Base-by-base conservation (phyloP, 1,140 invertebrate species). In the Musca vetustissima region DNA sequence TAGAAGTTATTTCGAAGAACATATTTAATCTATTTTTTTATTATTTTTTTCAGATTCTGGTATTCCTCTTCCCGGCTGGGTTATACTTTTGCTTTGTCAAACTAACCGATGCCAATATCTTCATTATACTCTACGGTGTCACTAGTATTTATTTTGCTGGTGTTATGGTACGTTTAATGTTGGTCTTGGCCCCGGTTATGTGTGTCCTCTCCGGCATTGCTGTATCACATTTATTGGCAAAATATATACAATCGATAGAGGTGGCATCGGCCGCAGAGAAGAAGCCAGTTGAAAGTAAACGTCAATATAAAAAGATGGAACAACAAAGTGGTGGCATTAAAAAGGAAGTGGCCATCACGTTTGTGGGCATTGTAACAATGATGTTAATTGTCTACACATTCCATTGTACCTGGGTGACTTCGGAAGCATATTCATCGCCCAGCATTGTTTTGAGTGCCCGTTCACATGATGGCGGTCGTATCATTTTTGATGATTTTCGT, bases 391-490 rank as follows among this genome's bases (percentile, higher is more conserved):
- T 93, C 17, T 98, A 98, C 83, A 96, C 95, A 55, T 89, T 96
- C 78, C 97, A 99, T 83, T 99, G 96, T 84, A 97, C 95, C n/a
- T 98, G 97, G 97, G 97, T 98, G 1, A 98, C 97, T n/a, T 96
- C 94, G 7, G 96, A 98, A 85, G 97, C 97, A 4, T 98, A 99
- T 86, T 97, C 95, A 73, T 97, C 94, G 71, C 97, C 97, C 1
- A 97, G 94, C 74, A 98, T 99, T 81, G 97, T 98, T 25, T 86
- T 99, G 14, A 97, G 96, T n/a, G 96, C 96, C 17, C 86, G 95
- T 57, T 92, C 93, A 47, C 94, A 96, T 71, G 96, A 98, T 82
- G 96, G 96, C 15, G 93, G 94, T 4, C 85, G 95, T 64, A 97
- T 98, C 80, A 98, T 98, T 74, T 97, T 98, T 83, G 97, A 98